Evolutionary conservation across 2,797 vertebrate genomes (phyloP).

Genomic region (Perdix hodgsoniae): DNA sequence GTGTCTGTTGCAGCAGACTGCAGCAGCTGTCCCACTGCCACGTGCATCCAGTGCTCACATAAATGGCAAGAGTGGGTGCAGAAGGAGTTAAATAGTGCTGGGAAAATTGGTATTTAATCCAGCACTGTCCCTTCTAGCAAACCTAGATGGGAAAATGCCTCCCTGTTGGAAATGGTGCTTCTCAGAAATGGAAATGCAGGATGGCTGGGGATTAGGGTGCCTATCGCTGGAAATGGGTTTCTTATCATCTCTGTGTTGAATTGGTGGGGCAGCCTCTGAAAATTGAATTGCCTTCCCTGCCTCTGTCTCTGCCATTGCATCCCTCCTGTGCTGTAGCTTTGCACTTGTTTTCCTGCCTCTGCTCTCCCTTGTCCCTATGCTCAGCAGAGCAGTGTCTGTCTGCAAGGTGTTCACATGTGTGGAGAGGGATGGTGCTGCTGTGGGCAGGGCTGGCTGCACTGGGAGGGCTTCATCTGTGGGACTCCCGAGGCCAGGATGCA

Average conservation of each 20-base stretch:
- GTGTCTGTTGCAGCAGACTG: neutral
- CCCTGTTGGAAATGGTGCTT: slow-evolving; percentile 46
- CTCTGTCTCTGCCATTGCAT: slow-evolving; percentile 13
- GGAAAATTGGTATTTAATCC: slow-evolving; percentile 63
- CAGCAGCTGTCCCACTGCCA: neutral
- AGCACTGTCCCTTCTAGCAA: slow-evolving; percentile 51
- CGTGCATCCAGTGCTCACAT: neutral
- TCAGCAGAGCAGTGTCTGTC: neutral
- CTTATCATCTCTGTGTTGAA: slow-evolving; percentile 74
- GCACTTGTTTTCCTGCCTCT: neutral
- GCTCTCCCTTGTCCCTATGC: neutral
- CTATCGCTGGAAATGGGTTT: slow-evolving; percentile 74
- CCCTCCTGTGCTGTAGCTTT: neutral
- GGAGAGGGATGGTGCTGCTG: neutral
- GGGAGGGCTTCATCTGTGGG: neutral
- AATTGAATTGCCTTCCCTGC: slow-evolving; percentile 68
- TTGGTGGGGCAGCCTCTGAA: slow-evolving; percentile 69
- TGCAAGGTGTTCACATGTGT: fast-evolving
- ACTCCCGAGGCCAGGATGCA: neutral
- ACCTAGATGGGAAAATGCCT: slow-evolving; percentile 63
- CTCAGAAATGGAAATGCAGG: slow-evolving; percentile 64
- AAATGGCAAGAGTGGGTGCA: neutral
- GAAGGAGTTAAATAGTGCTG: slow-evolving; percentile 53
- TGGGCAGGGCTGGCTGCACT: neutral
- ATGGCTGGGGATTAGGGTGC: slow-evolving; percentile 73